A percentile compares a stretch with the other conserved stretches of the same genome.
Evolutionary conservation across 2,113 vertebrate genomes (phyloP).

Genomic region (Picathartes gymnocephalus): DNA sequence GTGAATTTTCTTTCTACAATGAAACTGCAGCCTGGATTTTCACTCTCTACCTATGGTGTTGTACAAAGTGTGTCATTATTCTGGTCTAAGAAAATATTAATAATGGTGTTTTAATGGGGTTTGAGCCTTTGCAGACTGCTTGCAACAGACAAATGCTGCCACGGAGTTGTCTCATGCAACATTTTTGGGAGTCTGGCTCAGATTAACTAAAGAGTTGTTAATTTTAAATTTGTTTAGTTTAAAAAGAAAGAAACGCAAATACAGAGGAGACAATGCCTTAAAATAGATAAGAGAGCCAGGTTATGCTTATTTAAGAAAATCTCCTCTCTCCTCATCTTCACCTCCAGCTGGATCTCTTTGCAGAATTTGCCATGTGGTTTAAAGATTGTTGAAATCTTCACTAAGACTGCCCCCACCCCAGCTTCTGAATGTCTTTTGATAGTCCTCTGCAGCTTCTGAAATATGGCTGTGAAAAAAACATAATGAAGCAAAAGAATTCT

Average conservation of each 20-base stretch:
- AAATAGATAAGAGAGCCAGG: background rate
- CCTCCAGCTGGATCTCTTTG: background rate
- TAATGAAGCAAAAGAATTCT: background rate
- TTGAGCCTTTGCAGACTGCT: background rate
- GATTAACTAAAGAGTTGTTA: background rate
- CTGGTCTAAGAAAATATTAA: background rate
- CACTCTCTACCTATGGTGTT: background rate
- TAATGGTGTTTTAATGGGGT: background rate
- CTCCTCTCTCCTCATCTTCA: background rate
- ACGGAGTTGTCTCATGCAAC: background rate
- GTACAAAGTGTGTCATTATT: background rate
- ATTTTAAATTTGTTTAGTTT: conserved; percentile 19
- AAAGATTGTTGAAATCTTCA: background rate
- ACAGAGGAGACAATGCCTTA: background rate
- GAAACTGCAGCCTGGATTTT: background rate
- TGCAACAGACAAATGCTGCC: background rate
- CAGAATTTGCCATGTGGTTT: background rate
- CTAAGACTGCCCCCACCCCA: background rate
- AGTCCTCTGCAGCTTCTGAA: background rate
- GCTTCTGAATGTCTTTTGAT: conserved; percentile 12
- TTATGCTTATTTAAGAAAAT: conserved; percentile 10
- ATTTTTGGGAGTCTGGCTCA: background rate
- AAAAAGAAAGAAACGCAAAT: conserved; percentile 21
- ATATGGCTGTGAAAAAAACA: background rate
- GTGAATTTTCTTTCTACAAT: conserved; percentile 17